Base-by-base conservation (phyloP, 1,140 invertebrate species). In the Adoxophyes honmai region DNA sequence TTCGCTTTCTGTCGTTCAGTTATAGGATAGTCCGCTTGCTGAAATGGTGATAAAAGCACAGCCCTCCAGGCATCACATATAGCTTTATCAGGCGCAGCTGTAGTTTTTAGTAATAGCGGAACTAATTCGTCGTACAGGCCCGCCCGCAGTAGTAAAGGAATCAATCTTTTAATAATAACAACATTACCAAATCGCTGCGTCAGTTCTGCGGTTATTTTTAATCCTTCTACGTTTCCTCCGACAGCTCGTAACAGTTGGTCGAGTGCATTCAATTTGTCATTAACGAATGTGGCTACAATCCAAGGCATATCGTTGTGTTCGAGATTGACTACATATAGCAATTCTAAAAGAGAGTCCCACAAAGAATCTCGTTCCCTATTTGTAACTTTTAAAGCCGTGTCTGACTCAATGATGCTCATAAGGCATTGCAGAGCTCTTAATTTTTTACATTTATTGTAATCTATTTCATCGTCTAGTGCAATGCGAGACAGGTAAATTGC, bases 401-500 rank as follows among this genome's bases (percentile, higher is more conserved):
- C 87, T 15, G 75, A 54, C 37, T 89, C 86, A 21, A 87, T 71
- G 21, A 89, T 63, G 59, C 89, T 90, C 63, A 89, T 80, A 16
- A 90, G 66, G 62, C 89, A 90, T 68, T 90, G 88, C n/a, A 89
- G 63, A 44, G 89, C 88, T 70, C 83, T 74, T 38, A 90, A 74
- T 65, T 88, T 89, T 67, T 85, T 89, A 53, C 71, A 73, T 69
- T 89, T 89, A 60, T 89, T 86, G 35, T 77, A 72, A 59, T 85
- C 81, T 57, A 76, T 83, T 54, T 85, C 84, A 52, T 88, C 83
- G 60, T 88, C 87, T 59, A 89, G 83, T 21, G 79, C 87, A 42
- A 89, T 89, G 44, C 88, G 79, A n/a, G 83, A 87, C 53, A 90
- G 75, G 67, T 89, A 89, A 59, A 89, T 84, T 10, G 86, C 87